Evolutionary conservation across 2,113 vertebrate genomes (phyloP), one percentile per base, ranked within the genome.

Genomic region (Urocolius indicus): DNA sequence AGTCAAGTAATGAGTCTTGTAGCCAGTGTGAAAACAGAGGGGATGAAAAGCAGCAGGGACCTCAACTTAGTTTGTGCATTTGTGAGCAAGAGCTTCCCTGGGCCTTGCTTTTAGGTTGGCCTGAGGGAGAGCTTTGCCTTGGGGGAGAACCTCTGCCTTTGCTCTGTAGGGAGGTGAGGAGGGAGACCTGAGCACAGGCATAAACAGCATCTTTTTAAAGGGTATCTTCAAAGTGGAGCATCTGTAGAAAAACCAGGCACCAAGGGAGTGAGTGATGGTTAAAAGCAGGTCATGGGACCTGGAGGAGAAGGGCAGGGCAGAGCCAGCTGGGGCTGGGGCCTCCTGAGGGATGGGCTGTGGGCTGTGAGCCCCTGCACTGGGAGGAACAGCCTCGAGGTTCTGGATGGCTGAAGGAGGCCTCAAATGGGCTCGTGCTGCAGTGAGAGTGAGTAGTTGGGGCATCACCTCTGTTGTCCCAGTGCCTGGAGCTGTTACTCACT

Each of bases 201-300:
- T 8, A 21, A 36, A 38, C 21, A 24, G 43, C 2, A 1, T 38
- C 23, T 38, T 27, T 73, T 45, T 20, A 41, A 19, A 30, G 27
- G 13, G 48, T 14, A 9, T 9, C 49, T 69, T 74, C n/a, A 19
- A 20, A 68, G 54, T 26, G 69, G 12, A 48, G n/a, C 48, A 29
- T 30, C 32, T 34, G 14, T 43, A 79, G 63, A n/a, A 30, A 52
- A 89, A 34, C 4, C 46, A 62, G 68, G 51, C 72, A 59, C 27
- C n/a, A 23, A 3, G 22, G 30, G n/a, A 6, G 0, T 10, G 48
- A 30, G 84, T 9, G 15, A 0, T 41, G 8, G 9, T 17, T 58
- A 7, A 20, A 34, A 76, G 41, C 5, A 67, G 55, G 54, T 29
- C 15, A 3, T 23, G 1, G 8, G 55, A 67, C 15, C 4, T 10